These are phyloP conservation scores for Caenorhabditis virilis DNA, from an alignment of 2,888 invertebrate species.

Conservation along the genomic window DNA sequence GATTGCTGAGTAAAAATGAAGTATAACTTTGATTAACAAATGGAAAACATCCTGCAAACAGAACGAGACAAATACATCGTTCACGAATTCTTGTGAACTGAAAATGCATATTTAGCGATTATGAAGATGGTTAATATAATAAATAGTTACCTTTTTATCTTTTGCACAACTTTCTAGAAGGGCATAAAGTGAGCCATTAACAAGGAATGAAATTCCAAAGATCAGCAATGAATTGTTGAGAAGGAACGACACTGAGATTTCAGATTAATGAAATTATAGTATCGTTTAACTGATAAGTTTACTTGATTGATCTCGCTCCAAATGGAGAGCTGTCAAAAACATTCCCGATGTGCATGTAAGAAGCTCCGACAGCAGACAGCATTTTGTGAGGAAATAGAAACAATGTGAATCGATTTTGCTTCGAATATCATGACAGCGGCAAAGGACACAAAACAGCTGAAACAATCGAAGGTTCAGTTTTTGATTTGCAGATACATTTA, in stretches of 20 bases:
- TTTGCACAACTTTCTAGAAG: slow-evolving; percentile 19
- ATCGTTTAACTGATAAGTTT: neutral
- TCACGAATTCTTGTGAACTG: slow-evolving; percentile 28
- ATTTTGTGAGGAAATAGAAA: slow-evolving; percentile 1
- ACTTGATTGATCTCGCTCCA: slow-evolving; percentile 17
- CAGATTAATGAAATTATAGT: neutral
- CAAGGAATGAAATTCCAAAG: slow-evolving; percentile 19
- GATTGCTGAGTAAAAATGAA: slow-evolving; percentile 18
- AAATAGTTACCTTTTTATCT: slow-evolving; percentile 9
- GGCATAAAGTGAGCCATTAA: slow-evolving; percentile 9
- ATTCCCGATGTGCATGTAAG: slow-evolving; percentile 5
- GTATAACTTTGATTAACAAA: slow-evolving; percentile 20
- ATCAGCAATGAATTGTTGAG: slow-evolving; percentile 21
- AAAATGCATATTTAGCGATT: neutral
- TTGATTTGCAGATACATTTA: neutral
- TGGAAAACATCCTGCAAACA: slow-evolving; percentile 26
- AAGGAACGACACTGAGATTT: slow-evolving; percentile 28
- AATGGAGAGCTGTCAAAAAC: slow-evolving; percentile 20
- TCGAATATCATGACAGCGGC: neutral
- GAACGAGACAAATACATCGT: slow-evolving; percentile 19
- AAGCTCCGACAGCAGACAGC: slow-evolving; percentile 1
- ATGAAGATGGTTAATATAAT: neutral
- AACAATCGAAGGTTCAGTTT: neutral
- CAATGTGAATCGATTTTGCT: neutral
- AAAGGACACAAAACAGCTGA: slow-evolving; percentile 1